Evolutionary conservation across 1,140 invertebrate species (phyloP).

Genomic region (Drosophila melanica): DNA sequence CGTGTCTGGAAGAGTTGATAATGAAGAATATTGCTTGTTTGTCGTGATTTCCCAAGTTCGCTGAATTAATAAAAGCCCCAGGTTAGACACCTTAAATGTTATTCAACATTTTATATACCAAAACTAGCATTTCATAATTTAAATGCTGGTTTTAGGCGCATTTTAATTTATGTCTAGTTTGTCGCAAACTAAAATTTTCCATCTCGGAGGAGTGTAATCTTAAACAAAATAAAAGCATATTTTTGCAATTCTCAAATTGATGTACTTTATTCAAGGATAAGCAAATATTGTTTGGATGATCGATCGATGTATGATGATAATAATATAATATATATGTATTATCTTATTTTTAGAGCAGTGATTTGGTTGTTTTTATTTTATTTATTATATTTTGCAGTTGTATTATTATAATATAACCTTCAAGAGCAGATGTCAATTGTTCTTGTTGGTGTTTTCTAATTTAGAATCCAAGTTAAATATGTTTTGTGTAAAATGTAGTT

Average conservation of each 20-base stretch:
- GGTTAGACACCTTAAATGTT: neutral
- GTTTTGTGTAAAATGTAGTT: conserved; percentile 38
- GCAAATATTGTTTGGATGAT: conserved; percentile 74
- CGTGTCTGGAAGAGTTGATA: neutral
- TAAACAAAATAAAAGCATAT: conserved; percentile 1
- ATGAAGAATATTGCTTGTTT: neutral
- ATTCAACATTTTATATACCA: too few species aligned
- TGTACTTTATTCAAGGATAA: conserved; percentile 73
- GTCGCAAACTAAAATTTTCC: too few species aligned
- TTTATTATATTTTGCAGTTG: conserved; percentile 34
- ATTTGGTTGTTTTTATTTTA: conserved; percentile 42
- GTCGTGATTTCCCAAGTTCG: neutral
- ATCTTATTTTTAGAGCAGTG: conserved; percentile 62
- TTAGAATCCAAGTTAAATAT: conserved; percentile 73
- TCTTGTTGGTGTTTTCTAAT: conserved; percentile 59
- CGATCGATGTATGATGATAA: conserved; percentile 68
- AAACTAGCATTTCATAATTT: neutral
- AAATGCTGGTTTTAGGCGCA: too few species aligned
- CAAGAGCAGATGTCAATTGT: conserved; percentile 67
- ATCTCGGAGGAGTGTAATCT: neutral
- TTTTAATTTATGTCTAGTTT: too few species aligned
- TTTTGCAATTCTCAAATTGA: conserved; percentile 72
- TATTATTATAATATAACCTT: conserved; percentile 55
- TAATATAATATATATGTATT: conserved; percentile 77
- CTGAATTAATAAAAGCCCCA: neutral